phyloP scores from a whole-genome alignment of 1,140 invertebrate genomes.

The Heliconius nattereri region DNA sequence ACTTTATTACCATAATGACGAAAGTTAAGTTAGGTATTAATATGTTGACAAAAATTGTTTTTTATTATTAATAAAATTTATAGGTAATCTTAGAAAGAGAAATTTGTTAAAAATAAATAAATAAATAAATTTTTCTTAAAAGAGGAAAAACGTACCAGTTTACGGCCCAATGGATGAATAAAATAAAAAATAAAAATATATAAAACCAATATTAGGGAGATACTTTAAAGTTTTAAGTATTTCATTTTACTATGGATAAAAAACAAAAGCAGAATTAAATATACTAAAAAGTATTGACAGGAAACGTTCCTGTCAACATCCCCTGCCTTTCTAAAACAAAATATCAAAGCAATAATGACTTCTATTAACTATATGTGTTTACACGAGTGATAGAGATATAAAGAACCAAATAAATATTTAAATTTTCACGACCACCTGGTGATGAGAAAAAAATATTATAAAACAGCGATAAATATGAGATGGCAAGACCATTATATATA shows the following conservation, averaged over 20 bases:
- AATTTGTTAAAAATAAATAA: too few relatives aligned
- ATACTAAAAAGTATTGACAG: not conserved
- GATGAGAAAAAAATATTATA: constrained; percentile 13
- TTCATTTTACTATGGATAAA: too few relatives aligned
- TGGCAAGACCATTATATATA: not conserved
- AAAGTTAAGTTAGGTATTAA: not conserved
- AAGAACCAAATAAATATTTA: not conserved
- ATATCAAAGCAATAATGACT: not conserved
- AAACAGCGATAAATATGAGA: not conserved
- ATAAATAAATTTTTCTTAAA: too few relatives aligned
- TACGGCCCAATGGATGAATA: too few relatives aligned
- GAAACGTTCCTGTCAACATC: too few relatives aligned
- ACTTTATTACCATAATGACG: not conserved
- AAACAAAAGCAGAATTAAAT: too few relatives aligned
- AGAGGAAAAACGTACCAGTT: too few relatives aligned
- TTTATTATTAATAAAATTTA: too few relatives aligned
- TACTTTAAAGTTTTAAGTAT: too few relatives aligned
- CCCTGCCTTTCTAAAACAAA: not conserved
- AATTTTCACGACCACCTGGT: constrained; percentile 29
- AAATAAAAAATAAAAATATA: too few relatives aligned
- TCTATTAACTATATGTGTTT: not conserved
- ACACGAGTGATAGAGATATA: not conserved
- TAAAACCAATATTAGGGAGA: too few relatives aligned
- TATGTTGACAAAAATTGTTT: not conserved
- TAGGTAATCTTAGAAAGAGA: too few relatives aligned